Base-by-base conservation (phyloP, 1,140 invertebrate genomes). In the Drosophila micromelanica region DNA sequence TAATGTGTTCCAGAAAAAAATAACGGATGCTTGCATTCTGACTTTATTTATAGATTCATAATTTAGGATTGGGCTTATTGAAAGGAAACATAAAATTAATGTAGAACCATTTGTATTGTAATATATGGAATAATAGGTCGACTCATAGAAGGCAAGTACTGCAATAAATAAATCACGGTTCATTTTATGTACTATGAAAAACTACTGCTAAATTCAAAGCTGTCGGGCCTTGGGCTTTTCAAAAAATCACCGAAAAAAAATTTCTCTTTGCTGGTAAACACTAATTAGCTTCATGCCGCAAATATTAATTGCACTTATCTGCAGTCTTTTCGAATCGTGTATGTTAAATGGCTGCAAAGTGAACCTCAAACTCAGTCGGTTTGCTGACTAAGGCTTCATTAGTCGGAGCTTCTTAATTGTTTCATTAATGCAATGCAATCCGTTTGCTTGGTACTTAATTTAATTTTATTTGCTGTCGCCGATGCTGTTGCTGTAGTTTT, bases 391-490 rank as follows among this genome's bases (percentile, higher is more conserved):
- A 87, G 82, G 81, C 81, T 86, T 86, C 81, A 86, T 86, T 86
- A 87, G 76, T 78, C 49, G 59, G 82, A 86, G 71, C 69, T 75
- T 86, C 78, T 86, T 86, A 86, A 86, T 86, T 87, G 82, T 86
- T 87, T 81, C 82, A 87, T 86, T 86, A 86, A 86, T 86, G 82
- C 78, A 87, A 73, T 72, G 82, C 82, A 86, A 86, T 86, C 82
- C 82, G 75, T 87, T 86, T 86, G 68, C 78, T 65, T 68, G 82
- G 67, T 69, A 86, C 82, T 86, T 86, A 78, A 86, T 86, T 86
- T 87, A 69, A 86, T 86, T 86, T 86, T 86, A 86, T 86, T 86
- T 78, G 78, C 82, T 78, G 74, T 86, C 75, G 68, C 45, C 69
- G 72, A 55, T 51, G 71, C 40, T 67, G 56, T 78, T 57, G 30